Percentiles rank a stretch among this genome's conserved stretches.
Evolutionary conservation across 23 tunicate species (phyloP).

Genomic region (Botrylloides violaceus): DNA sequence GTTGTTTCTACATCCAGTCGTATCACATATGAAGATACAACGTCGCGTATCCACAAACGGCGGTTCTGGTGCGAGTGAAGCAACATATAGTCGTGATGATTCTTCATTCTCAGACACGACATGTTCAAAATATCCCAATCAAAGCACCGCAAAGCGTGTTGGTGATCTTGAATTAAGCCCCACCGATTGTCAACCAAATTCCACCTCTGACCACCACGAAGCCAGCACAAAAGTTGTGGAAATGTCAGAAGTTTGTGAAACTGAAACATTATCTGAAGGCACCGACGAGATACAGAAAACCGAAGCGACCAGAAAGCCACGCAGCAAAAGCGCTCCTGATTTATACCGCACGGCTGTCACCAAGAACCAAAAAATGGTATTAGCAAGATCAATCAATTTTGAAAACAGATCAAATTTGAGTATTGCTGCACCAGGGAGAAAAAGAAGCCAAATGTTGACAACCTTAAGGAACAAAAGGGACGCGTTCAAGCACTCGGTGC

Average conservation of each 20-base stretch:
- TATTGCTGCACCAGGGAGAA: background rate
- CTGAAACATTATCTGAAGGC: background rate
- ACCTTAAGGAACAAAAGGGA: background rate
- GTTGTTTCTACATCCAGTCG: conserved; percentile 2
- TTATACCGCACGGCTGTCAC: background rate
- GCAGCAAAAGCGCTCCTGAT: background rate
- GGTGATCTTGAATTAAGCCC: too few relatives aligned
- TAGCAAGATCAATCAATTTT: background rate
- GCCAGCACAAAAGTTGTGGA: background rate
- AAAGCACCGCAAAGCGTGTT: too few relatives aligned
- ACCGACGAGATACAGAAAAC: background rate
- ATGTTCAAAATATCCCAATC: background rate
- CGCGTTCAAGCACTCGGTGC: background rate
- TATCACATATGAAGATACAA: conserved; percentile 6
- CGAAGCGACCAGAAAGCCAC: background rate
- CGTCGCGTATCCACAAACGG: background rate
- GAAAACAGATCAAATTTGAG: background rate
- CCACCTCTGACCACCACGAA: background rate
- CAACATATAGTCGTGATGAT: background rate
- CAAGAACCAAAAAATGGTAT: background rate
- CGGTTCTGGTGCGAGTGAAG: too few relatives aligned
- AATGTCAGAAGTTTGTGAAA: background rate
- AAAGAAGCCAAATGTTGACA: background rate
- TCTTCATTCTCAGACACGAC: background rate
- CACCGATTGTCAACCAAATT: background rate